These are phyloP conservation scores for Nysson spinosus DNA, from an alignment of 2,888 invertebrate genomes.

Conservation along the genomic window DNA sequence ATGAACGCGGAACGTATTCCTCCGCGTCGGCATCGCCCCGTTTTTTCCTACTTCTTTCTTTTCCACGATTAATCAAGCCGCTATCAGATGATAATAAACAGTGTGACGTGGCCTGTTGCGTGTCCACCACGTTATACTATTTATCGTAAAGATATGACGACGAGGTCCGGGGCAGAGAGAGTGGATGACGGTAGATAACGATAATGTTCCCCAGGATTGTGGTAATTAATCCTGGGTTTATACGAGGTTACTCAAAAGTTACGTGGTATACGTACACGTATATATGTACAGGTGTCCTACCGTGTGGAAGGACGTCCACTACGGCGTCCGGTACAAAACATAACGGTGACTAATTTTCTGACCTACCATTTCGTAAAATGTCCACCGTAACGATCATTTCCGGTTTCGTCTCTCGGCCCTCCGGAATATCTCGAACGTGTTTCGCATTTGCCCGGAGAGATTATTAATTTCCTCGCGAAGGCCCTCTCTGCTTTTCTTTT, in stretches of 20 bases:
- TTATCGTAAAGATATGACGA: constrained; percentile 52
- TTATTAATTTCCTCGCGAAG: constrained; percentile 39
- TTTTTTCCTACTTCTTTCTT: constrained; percentile 7
- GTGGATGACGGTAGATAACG: constrained; percentile 47
- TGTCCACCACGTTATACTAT: constrained; percentile 51
- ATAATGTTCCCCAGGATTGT: constrained; percentile 47
- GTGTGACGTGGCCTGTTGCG: constrained; percentile 53
- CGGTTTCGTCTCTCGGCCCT: constrained; percentile 6
- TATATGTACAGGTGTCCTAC: constrained; percentile 8
- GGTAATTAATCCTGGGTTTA: constrained; percentile 55
- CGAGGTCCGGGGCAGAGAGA: not conserved
- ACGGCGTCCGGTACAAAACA: constrained; percentile 9
- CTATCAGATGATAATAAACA: constrained; percentile 57
- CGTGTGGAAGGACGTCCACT: too few relatives aligned
- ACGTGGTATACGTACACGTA: not conserved
- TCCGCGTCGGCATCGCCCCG: not conserved
- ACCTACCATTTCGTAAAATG: constrained; percentile 25
- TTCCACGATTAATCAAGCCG: constrained; percentile 48
- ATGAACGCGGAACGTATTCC: not conserved
- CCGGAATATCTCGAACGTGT: constrained; percentile 31
- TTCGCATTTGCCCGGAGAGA: constrained; percentile 18
- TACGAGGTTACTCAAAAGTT: constrained; percentile 41
- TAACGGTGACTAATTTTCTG: constrained; percentile 30
- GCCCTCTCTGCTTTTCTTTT: not conserved
- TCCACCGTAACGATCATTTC: constrained; percentile 42